Base-by-base conservation (phyloP, 2,797 vertebrate species). In the Tarsius wallacei region DNA sequence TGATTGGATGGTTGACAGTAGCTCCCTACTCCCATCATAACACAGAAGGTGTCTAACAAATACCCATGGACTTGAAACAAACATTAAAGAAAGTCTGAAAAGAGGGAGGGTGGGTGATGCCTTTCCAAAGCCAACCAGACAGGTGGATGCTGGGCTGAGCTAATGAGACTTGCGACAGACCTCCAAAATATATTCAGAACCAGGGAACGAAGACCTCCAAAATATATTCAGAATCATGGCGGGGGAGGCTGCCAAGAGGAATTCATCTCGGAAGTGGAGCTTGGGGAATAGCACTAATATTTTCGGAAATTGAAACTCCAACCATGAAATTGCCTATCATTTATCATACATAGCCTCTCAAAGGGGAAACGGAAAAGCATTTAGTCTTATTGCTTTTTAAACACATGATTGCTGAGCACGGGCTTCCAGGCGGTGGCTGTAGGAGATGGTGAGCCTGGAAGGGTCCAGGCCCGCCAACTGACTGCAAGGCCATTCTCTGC, bases 261-360 rank as follows among this genome's bases (percentile, higher is more conserved):
- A 99, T 98, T 98, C 97, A 96, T 98, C 98, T 98, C 15, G 47
- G 97, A 98, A 98, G 98, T 97, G 96, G 98, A 98, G 98, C 98
- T 97, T 96, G 95, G 98, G 98, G 98, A 99, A 98, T 96, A 97
- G 96, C 93, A n/a, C 97, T 98, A 98, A 99, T 99, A 98, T 98
- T 98, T 98, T 92, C 91, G 97, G 98, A 99, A 99, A 99, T 99
- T 99, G 98, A 99, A 98, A 98, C 98, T 98, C 98, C 98, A 97
- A 98, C 98, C 99, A 98, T 99, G 98, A 99, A 98, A 99, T 99
- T 98, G 98, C 98, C 97, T 97, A 96, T 98, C 99, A 98, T 99
- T 99, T 99, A 98, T 99, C 99, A 99, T 98, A 98, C 98, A 98
- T 93, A 91, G 97, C 97, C 98, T 99, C 98, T 97, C 98, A 80